phyloP scores from a whole-genome alignment of 2,113 vertebrate species.

The Equus przewalskii region DNA sequence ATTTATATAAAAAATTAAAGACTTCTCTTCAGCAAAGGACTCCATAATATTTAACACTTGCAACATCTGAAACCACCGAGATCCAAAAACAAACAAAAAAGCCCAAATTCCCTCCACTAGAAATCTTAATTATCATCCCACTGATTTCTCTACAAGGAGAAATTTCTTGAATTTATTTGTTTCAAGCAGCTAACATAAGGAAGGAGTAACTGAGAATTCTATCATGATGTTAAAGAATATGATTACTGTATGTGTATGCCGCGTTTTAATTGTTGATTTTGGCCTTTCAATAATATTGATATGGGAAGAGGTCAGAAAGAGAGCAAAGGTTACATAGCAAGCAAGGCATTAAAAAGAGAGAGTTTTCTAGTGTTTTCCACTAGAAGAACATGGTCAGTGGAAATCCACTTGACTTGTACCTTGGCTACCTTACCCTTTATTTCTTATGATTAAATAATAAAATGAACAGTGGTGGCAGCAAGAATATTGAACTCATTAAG shows the following conservation, averaged over 20 bases:
- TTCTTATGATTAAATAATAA: conserved; percentile 34
- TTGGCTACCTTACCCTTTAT: neutral
- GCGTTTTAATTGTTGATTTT: conserved; percentile 27
- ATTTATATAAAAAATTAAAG: neutral
- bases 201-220: neutral
- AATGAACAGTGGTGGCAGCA: neutral
- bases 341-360: neutral
- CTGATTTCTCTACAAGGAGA: neutral
- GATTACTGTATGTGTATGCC: neutral
- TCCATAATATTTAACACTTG: neutral
- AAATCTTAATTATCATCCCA: neutral
- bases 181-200: neutral
- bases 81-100: neutral
- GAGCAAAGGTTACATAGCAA: neutral
- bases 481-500: neutral
- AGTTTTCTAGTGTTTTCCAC: neutral
- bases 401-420: neutral
- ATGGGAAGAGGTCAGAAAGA: neutral
- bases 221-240: neutral
- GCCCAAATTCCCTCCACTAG: neutral
- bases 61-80: neutral
- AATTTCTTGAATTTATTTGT: neutral
- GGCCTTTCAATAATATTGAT: neutral
- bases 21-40: neutral
- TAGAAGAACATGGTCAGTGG: neutral